Evolutionary conservation across 2,888 invertebrate genomes (phyloP).

Genomic region (Eurytoma californica): DNA sequence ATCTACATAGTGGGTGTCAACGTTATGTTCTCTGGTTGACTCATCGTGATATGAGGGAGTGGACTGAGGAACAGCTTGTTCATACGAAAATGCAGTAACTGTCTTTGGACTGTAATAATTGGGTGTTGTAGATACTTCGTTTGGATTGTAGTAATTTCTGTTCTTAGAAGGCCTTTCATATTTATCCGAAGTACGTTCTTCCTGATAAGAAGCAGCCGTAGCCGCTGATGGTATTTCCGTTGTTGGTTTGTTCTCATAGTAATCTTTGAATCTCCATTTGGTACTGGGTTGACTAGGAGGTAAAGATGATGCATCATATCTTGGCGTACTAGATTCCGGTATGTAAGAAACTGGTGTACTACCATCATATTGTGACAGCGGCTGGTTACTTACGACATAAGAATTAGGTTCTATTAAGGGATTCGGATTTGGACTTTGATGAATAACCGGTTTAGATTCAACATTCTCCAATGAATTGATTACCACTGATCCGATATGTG

Average conservation of each 20-base stretch:
- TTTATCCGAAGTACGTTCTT: slow-evolving; percentile 57
- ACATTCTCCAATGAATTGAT: slow-evolving; percentile 77
- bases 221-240: slow-evolving; percentile 55
- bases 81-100: slow-evolving; percentile 59
- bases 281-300: slow-evolving; percentile 55
- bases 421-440: slow-evolving; percentile 63
- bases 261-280: slow-evolving; percentile 58
- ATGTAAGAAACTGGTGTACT: slow-evolving; percentile 62
- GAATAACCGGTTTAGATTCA: slow-evolving; percentile 52
- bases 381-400: slow-evolving; percentile 73
- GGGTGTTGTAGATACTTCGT: slow-evolving; percentile 59
- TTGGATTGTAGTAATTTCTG: slow-evolving; percentile 55
- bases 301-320: slow-evolving; percentile 51
- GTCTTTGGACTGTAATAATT: slow-evolving; percentile 60
- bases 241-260: slow-evolving; percentile 52
- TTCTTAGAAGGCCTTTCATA: slow-evolving; percentile 56
- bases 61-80: slow-evolving; percentile 56
- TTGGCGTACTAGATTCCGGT: slow-evolving; percentile 47
- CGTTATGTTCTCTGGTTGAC: slow-evolving; percentile 56
- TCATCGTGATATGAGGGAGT: slow-evolving; percentile 60
- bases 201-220: slow-evolving; percentile 57
- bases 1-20: slow-evolving; percentile 56
- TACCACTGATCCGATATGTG: slow-evolving; percentile 91
- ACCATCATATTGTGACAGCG: slow-evolving; percentile 62
- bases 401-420: slow-evolving; percentile 71